Percentiles rank a stretch among this genome's conserved stretches.
Evolutionary conservation across 2,797 vertebrate genomes (phyloP).

Genomic region (Sebastes glaucus): DNA sequence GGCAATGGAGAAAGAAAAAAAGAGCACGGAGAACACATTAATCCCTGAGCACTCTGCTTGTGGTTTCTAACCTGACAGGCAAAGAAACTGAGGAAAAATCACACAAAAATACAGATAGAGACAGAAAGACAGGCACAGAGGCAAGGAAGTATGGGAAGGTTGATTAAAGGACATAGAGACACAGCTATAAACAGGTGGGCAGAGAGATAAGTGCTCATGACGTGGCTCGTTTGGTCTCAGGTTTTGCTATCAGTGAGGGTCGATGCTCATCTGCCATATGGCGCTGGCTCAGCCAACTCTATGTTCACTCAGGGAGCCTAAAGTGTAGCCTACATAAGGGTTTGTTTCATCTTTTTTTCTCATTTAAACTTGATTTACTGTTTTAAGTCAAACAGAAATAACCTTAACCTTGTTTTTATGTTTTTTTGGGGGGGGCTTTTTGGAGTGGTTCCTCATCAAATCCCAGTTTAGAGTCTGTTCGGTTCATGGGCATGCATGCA

Average conservation of each 20-base stretch:
- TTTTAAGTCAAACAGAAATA: slow-evolving; percentile 5
- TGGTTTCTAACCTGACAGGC: slow-evolving; percentile 24
- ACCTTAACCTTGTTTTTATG: no score
- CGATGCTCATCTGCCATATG: slow-evolving; percentile 50
- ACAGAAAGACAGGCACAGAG: neutral
- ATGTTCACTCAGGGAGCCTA: neutral
- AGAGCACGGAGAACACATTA: neutral
- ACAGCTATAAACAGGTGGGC: slow-evolving; percentile 44
- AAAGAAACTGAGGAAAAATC: slow-evolving; percentile 2
- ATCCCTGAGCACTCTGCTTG: slow-evolving; percentile 3
- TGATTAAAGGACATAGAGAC: slow-evolving; percentile 25
- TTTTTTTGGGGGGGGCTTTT: neutral
- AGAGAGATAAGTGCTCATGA: slow-evolving; percentile 43
- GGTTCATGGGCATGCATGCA: neutral
- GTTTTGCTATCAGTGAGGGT: slow-evolving; percentile 36
- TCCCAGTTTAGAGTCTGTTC: neutral
- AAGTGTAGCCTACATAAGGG: neutral
- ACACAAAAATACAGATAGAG: neutral
- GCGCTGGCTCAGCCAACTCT: slow-evolving; percentile 7
- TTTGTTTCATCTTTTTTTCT: slow-evolving; percentile 1
- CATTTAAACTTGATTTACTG: neutral
- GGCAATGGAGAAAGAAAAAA: neutral
- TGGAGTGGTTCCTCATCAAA: neutral
- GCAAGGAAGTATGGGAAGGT: neutral
- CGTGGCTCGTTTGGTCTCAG: slow-evolving; percentile 33